These are phyloP conservation scores for Synergus umbraculus DNA, from an alignment of 2,888 invertebrate species.

Conservation along the genomic window DNA sequence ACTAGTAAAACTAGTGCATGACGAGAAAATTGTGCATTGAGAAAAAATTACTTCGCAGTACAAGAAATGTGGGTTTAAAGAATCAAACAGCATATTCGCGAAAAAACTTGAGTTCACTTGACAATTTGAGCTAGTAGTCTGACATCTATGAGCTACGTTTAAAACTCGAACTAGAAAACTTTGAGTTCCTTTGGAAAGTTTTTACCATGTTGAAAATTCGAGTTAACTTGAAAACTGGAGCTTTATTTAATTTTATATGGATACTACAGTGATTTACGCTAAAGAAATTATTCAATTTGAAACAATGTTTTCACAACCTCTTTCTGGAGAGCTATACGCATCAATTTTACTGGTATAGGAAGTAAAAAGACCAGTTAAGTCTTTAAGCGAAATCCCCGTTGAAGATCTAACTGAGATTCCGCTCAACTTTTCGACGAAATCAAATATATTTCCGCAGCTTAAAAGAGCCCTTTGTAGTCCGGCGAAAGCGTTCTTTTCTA, in stretches of 20 bases:
- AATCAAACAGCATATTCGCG: too few relatives aligned
- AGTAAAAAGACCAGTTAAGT: neutral
- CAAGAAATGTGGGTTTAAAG: too few relatives aligned
- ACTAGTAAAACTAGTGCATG: neutral
- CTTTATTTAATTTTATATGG: too few relatives aligned
- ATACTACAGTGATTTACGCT: neutral
- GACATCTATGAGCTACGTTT: too few relatives aligned
- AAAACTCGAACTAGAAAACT: too few relatives aligned
- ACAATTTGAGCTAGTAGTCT: too few relatives aligned
- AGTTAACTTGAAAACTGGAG: too few relatives aligned
- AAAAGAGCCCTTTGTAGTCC: constrained; percentile 22
- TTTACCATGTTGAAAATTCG: too few relatives aligned
- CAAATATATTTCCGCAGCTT: constrained; percentile 23
- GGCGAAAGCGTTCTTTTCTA: constrained; percentile 5
- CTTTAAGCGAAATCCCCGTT: constrained; percentile 7
- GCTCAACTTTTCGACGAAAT: constrained; percentile 7
- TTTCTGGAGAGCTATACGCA: neutral
- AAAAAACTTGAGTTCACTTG: too few relatives aligned
- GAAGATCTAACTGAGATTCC: neutral
- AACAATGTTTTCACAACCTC: neutral
- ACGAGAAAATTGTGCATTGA: too few relatives aligned
- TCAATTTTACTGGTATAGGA: neutral
- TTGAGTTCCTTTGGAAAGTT: too few relatives aligned
- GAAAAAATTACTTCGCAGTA: too few relatives aligned
- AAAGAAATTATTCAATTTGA: neutral